phyloP scores from a whole-genome alignment of 2,797 vertebrate species.

The Anas acuta region DNA sequence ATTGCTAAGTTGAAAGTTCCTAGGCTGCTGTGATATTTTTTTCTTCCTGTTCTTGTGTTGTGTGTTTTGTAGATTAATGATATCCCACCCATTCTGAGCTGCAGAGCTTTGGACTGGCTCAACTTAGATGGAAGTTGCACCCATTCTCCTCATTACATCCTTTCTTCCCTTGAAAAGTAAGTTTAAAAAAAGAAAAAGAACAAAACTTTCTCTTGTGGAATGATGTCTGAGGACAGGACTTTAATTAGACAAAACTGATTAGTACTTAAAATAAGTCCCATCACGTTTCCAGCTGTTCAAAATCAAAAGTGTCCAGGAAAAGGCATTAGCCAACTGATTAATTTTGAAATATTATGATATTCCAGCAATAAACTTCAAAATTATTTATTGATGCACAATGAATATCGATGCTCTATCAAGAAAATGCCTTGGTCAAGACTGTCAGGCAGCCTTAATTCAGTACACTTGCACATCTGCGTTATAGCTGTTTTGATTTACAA shows the following conservation, averaged over 20 bases:
- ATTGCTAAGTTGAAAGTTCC: not conserved
- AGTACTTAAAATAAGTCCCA: not conserved
- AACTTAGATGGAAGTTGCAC: constrained; percentile 75
- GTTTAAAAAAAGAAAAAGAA: not conserved
- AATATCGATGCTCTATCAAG: not conserved
- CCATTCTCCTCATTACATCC: constrained; percentile 24
- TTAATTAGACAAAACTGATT: not conserved
- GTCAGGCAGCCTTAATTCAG: not conserved
- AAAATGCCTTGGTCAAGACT: not conserved
- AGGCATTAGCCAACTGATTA: not conserved
- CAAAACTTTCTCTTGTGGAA: not conserved
- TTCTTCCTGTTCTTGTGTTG: not conserved
- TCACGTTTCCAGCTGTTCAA: not conserved
- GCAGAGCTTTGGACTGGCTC: constrained; percentile 81
- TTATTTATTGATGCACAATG: not conserved
- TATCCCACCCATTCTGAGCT: constrained; percentile 46
- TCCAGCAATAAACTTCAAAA: not conserved
- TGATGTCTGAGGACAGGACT: not conserved
- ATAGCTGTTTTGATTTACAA: not conserved
- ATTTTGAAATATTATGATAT: not conserved
- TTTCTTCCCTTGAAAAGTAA: constrained; percentile 74
- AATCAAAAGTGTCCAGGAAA: not conserved
- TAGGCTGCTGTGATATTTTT: not conserved
- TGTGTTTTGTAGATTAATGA: constrained; percentile 81
- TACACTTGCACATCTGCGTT: not conserved